A percentile compares a stretch with the other conserved stretches of the same genome.
Evolutionary conservation across 1,140 invertebrate genomes (phyloP).

Genomic region (Formica selysi): DNA sequence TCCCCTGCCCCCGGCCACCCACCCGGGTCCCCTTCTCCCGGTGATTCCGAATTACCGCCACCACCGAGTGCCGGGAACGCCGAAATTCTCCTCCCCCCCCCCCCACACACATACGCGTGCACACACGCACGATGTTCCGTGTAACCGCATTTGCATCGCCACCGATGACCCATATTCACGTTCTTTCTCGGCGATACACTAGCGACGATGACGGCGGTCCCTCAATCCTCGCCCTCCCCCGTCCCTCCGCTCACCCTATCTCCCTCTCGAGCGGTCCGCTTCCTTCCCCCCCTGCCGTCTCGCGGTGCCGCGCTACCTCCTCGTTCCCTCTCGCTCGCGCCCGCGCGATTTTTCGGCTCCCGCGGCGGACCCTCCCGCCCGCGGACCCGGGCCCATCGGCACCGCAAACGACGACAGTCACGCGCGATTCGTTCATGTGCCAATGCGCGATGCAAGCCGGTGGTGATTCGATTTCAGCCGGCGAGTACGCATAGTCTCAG

Average conservation of each 20-base stretch:
- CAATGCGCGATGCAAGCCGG: slow-evolving; percentile 75
- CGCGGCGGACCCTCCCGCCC: slow-evolving; percentile 52
- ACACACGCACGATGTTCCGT: slow-evolving; percentile 65
- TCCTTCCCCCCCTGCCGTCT: background rate
- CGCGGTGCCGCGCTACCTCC: background rate
- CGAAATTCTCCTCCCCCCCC: slow-evolving; percentile 43
- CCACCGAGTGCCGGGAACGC: slow-evolving; percentile 36
- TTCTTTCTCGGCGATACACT: slow-evolving; percentile 67
- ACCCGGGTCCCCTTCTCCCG: slow-evolving; percentile 30
- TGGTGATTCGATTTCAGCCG: slow-evolving; percentile 69
- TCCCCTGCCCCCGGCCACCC: slow-evolving; percentile 18
- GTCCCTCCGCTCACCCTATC: slow-evolving; percentile 34
- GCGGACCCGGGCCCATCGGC: slow-evolving; percentile 6
- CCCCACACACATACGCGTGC: background rate
- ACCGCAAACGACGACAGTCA: slow-evolving; percentile 62
- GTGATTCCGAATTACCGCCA: slow-evolving; percentile 12
- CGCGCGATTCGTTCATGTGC: slow-evolving; percentile 74
- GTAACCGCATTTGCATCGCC: slow-evolving; percentile 82
- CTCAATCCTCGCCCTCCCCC: slow-evolving; percentile 25
- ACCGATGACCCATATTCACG: slow-evolving; percentile 84
- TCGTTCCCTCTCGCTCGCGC: slow-evolving; percentile 45
- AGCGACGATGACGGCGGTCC: slow-evolving; percentile 53
- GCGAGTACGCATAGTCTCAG: slow-evolving; percentile 47
- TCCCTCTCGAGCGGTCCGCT: slow-evolving; percentile 20
- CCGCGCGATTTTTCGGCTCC: slow-evolving; percentile 44